Evolutionary conservation across 2,797 vertebrate species (phyloP).

Genomic region (Ctenopoma multispine): DNA sequence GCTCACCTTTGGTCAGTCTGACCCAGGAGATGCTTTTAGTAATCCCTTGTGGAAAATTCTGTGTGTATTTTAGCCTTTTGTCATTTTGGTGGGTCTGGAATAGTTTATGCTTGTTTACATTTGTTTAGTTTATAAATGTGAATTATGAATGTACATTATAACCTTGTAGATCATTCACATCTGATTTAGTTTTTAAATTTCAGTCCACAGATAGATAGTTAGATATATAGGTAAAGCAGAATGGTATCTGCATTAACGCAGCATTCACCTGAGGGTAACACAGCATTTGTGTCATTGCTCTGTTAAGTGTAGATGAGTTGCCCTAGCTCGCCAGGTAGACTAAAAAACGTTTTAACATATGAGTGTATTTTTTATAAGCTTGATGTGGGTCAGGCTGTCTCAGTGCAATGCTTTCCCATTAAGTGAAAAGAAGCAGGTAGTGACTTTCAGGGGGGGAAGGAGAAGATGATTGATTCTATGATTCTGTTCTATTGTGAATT

Average conservation of each 20-base stretch:
- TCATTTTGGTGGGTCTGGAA: constrained; percentile 5
- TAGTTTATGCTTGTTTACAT: not conserved
- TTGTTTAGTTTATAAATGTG: not conserved
- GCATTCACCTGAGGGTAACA: not conserved
- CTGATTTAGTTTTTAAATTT: too few relatives aligned
- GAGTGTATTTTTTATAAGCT: constrained; percentile 12
- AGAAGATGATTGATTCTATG: not conserved
- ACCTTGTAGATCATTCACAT: too few relatives aligned
- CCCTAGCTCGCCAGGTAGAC: not conserved
- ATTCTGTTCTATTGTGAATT: constrained; percentile 23
- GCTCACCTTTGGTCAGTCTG: constrained; percentile 39
- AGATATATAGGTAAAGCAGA: not conserved
- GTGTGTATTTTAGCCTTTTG: constrained; percentile 2
- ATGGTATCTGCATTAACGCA: not conserved
- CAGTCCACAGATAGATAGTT: too few relatives aligned
- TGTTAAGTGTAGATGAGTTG: not conserved
- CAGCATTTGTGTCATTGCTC: not conserved
- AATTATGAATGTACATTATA: not conserved
- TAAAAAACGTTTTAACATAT: constrained; percentile 10
- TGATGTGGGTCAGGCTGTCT: constrained; percentile 8
- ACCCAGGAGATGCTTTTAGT: constrained; percentile 36
- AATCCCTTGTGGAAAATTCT: constrained; percentile 17
- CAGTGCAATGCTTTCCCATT: not conserved
- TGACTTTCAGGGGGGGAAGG: too few relatives aligned
- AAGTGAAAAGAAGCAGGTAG: constrained; percentile 31